Percentiles rank a stretch among this genome's conserved stretches.
These are phyloP conservation scores for Prionailurus bengalensis DNA, from an alignment of 2,113 vertebrate genomes.

Conservation along the genomic window DNA sequence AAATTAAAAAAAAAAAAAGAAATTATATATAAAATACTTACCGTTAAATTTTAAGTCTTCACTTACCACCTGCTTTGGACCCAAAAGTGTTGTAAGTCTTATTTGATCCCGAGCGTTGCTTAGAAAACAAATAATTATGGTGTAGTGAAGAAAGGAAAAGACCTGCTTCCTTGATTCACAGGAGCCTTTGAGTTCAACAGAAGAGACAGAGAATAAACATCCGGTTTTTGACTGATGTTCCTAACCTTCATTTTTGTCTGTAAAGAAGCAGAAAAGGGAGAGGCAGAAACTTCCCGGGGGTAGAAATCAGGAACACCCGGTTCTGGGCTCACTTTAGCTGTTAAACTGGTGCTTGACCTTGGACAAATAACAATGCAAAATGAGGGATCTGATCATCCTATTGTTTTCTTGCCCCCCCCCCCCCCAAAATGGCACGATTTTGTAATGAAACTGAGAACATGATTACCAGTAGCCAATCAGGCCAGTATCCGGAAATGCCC, in stretches of 20 bases:
- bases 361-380: background rate
- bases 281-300: background rate
- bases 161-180: background rate
- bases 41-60: background rate
- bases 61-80: background rate
- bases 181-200: background rate
- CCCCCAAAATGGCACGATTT: background rate
- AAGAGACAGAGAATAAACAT: background rate
- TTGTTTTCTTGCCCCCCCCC: background rate
- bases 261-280: background rate
- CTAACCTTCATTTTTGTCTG: background rate
- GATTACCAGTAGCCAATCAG: no score
- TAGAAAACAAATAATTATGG: background rate
- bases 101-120: background rate
- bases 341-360: constrained; percentile 7
- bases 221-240: background rate
- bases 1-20: background rate
- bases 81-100: background rate
- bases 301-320: background rate
- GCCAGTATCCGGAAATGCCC: background rate
- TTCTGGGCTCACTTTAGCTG: background rate
- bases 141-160: background rate
- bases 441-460: background rate
- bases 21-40: background rate
- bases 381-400: background rate